Evolutionary conservation across 2,113 vertebrate species (phyloP), one percentile per base, ranked within the genome.

Genomic region (Corythoichthys haematopterus): DNA sequence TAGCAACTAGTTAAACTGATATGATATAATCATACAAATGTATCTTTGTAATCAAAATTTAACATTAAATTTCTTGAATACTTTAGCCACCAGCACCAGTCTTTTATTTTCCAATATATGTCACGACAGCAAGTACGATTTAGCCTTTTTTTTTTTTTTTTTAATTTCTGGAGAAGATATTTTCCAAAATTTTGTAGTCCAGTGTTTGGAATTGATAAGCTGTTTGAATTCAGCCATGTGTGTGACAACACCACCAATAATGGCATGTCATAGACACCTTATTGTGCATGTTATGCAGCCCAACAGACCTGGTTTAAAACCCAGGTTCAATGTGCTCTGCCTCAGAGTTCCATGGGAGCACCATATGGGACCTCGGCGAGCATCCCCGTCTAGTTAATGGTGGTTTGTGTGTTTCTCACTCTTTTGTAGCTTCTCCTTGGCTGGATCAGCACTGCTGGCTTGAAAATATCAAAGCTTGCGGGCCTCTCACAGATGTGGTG

Each of bases 401-500:
- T 43, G 43, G 68, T 55, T 28, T 47, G 48, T 64, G 60, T 68
- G 14, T 35, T 2, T 65, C 67, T 70, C 2, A 28, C 57, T 51
- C 8, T 15, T 71, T 45, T 40, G 45, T 76, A 16, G 76, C 77
- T 70, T 61, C 33, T 57, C 40, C 57, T 47, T 59, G 13, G 66
- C 28, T 68, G 71, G 76, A 74, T 71, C 73, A 43, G 7, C 58
- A 59, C 71, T 61, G 38, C 70, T 65, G 59, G 66, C 77, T 68
- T 40, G 43, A 63, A 56, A 37, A 77, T 84, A 83, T 85, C 74
- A 80, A 80, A 85, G 84, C 81, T 59, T 51, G 46, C 6, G 51
- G 66, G 75, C 67, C 68, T 80, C 73, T 4, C 65, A 75, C 78
- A 79, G 72, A 83, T 83, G 84, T 84, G 81, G 72, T 81, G 33